Percentiles rank a stretch among this genome's conserved stretches.
Evolutionary conservation across 2,113 vertebrate species (phyloP).

Genomic region (Mesitornis unicolor): DNA sequence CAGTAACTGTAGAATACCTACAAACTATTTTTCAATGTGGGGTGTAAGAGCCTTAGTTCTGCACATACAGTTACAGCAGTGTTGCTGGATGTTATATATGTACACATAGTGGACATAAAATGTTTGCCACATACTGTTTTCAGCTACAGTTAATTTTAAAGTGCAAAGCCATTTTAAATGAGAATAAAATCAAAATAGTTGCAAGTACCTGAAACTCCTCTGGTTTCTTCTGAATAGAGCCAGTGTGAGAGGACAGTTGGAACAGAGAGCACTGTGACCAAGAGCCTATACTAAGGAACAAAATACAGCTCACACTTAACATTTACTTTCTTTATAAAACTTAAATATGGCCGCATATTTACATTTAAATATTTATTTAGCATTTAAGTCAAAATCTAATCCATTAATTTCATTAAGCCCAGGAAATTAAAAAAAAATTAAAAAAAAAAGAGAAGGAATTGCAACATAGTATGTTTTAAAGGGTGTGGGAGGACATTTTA

Average conservation of each 20-base stretch:
- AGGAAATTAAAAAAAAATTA: not conserved
- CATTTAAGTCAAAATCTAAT: not conserved
- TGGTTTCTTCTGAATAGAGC: slow-evolving; percentile 16
- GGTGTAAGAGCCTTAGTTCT: not conserved
- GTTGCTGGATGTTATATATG: not conserved
- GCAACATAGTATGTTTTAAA: not conserved
- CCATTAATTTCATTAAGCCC: not conserved
- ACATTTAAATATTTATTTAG: not conserved
- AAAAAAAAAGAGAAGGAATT: not conserved
- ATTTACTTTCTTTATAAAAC: slow-evolving; percentile 11
- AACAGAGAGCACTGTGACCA: not conserved
- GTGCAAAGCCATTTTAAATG: slow-evolving; percentile 20
- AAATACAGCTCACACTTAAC: not conserved
- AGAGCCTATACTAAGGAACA: not conserved
- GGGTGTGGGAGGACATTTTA: slow-evolving; percentile 1
- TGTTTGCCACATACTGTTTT: not conserved
- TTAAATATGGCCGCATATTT: not conserved
- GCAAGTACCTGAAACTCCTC: not conserved
- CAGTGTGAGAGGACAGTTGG: not conserved
- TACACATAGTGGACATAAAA: slow-evolving; percentile 1
- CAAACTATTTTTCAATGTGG: not conserved
- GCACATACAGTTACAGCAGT: not conserved
- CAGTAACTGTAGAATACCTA: not conserved
- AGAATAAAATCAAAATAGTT: slow-evolving; percentile 19
- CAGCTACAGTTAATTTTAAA: slow-evolving; percentile 2